Evolutionary conservation across 2,113 vertebrate species (phyloP).

Genomic region (Cyprinodon brontotheroides): DNA sequence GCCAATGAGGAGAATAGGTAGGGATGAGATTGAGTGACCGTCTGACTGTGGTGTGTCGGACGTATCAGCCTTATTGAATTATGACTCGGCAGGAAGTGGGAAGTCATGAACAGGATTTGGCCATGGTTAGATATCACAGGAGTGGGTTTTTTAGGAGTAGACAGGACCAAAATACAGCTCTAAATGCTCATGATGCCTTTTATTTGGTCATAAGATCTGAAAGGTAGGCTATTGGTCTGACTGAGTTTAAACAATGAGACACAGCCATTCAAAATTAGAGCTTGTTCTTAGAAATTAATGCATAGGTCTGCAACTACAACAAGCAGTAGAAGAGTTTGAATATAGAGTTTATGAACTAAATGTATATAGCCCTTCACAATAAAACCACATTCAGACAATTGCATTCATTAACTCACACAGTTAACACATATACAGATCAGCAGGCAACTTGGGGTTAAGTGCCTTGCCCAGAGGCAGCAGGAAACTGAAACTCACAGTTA

Average conservation of each 20-base stretch:
- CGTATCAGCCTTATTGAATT: conserved; percentile 73
- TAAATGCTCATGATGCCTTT: conserved; percentile 57
- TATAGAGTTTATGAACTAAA: background rate
- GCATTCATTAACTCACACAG: no score
- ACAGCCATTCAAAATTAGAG: conserved; percentile 9
- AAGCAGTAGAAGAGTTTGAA: background rate
- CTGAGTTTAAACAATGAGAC: conserved; percentile 39
- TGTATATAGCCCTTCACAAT: background rate
- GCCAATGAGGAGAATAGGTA: conserved; percentile 63
- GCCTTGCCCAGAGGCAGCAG: no score
- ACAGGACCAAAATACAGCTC: conserved; percentile 28
- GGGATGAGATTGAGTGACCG: conserved; percentile 62
- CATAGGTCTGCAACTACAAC: background rate
- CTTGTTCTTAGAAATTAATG: background rate
- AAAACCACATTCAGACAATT: no score
- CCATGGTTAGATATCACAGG: conserved; percentile 15
- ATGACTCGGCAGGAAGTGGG: conserved; percentile 61
- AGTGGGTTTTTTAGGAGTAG: conserved; percentile 17
- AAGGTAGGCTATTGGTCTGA: conserved; percentile 32
- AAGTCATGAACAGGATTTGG: conserved; percentile 44
- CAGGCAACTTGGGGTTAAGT: no score
- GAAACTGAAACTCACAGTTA: no score
- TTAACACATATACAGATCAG: no score
- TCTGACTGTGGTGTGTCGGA: conserved; percentile 49
- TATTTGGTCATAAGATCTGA: conserved; percentile 42